phyloP scores from a whole-genome alignment of 92 coral and sea anemone genomes.

The Plumapathes pennacea region DNA sequence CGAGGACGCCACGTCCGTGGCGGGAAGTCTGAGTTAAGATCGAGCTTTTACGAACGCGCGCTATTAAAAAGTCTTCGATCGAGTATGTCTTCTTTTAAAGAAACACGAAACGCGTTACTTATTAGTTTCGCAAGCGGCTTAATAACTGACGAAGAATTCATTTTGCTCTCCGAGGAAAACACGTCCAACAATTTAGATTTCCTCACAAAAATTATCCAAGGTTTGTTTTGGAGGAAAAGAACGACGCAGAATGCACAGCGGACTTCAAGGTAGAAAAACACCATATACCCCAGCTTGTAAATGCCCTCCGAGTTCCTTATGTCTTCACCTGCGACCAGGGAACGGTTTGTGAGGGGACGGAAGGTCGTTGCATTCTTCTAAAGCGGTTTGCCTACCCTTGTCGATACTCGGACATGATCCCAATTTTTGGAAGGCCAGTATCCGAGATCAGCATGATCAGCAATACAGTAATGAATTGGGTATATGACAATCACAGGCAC shows the following conservation, averaged over 20 bases:
- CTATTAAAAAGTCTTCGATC: too few species aligned
- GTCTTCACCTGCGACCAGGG: constrained; percentile 19
- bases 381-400: constrained; percentile 36
- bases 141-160: constrained; percentile 16
- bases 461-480: constrained; percentile 31
- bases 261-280: constrained; percentile 30
- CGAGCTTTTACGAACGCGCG: neutral
- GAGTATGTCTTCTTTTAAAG: constrained; percentile 18
- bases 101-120: constrained; percentile 21
- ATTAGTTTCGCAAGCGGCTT: constrained; percentile 25
- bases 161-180: constrained; percentile 27
- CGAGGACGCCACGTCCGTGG: constrained; percentile 17
- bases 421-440: constrained; percentile 49
- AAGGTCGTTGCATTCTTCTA: constrained; percentile 23
- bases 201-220: constrained; percentile 16
- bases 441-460: constrained; percentile 33
- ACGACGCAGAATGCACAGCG: constrained; percentile 34
- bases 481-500: constrained; percentile 35
- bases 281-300: constrained; percentile 23
- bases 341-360: constrained; percentile 5
- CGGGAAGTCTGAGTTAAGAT: constrained; percentile 28
- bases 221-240: constrained; percentile 12
- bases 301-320: constrained; percentile 25
- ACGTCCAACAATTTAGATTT: constrained; percentile 32
- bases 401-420: constrained; percentile 43